phyloP scores from a whole-genome alignment of 2,113 vertebrate genomes.

The Catharus fuscescens region DNA sequence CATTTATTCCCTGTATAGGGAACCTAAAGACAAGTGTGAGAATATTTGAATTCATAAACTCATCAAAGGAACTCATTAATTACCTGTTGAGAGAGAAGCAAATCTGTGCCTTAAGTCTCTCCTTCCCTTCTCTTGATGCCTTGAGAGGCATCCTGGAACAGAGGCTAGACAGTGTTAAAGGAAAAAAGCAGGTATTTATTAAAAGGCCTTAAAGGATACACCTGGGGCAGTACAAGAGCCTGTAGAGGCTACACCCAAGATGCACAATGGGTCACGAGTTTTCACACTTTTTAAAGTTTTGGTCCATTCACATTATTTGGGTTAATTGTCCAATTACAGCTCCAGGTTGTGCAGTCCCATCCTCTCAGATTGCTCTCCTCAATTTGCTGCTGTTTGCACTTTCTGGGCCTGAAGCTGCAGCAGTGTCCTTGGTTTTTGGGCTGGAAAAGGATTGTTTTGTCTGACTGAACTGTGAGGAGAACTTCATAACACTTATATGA shows the following conservation, averaged over 20 bases:
- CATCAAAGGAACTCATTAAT: constrained; percentile 30
- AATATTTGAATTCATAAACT: constrained; percentile 33
- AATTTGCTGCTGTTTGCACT: not conserved
- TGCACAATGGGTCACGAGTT: accelerated
- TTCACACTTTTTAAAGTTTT: not conserved
- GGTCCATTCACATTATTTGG: not conserved
- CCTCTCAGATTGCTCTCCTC: not conserved
- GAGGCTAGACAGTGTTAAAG: not conserved
- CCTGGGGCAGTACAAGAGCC: not conserved
- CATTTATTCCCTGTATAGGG: not conserved
- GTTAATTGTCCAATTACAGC: not conserved
- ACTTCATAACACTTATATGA: too few species aligned
- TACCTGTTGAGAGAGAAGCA: not conserved
- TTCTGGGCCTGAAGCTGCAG: not conserved
- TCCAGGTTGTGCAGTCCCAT: not conserved
- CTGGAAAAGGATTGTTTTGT: not conserved
- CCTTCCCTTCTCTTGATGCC: not conserved
- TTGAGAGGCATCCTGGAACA: not conserved
- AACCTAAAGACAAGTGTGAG: constrained; percentile 16
- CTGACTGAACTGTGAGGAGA: not conserved
- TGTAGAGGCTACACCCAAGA: not conserved
- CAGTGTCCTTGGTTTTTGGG: not conserved
- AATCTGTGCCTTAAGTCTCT: not conserved
- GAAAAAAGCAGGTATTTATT: not conserved
- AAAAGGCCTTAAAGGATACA: not conserved